Evolutionary conservation across 2,888 invertebrate species (phyloP).

Genomic region (Drosophila pullipes): DNA sequence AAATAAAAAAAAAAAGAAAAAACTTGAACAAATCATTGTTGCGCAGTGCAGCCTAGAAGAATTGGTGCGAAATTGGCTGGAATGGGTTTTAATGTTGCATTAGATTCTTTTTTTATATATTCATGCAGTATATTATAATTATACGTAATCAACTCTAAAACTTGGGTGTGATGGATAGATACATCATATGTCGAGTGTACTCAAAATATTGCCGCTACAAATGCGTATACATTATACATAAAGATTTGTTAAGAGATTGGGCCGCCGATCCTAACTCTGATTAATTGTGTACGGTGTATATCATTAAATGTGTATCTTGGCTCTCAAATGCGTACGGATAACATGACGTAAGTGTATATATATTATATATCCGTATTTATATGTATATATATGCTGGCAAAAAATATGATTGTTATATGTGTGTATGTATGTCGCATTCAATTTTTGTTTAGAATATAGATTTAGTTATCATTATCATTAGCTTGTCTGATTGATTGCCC

Average conservation of each 20-base stretch:
- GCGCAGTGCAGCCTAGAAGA: conserved; percentile 45
- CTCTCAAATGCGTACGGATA: conserved; percentile 63
- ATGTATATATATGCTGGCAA: conserved; percentile 59
- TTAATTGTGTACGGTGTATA: conserved; percentile 19
- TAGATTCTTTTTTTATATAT: neutral
- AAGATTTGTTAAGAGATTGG: conserved; percentile 18
- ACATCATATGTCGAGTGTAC: conserved; percentile 2
- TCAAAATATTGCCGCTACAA: conserved; percentile 31
- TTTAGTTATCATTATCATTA: conserved; percentile 49
- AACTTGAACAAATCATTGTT: conserved; percentile 50
- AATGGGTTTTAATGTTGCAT: conserved; percentile 10
- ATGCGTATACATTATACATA: conserved; percentile 26
- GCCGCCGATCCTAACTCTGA: conserved; percentile 25
- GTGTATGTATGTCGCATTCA: conserved; percentile 18
- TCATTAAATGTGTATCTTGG: conserved; percentile 62
- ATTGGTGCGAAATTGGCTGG: conserved; percentile 19
- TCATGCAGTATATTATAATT: conserved; percentile 7
- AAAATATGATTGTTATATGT: conserved; percentile 59
- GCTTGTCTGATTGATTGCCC: conserved; percentile 76
- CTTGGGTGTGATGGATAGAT: conserved; percentile 3
- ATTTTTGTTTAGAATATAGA: conserved; percentile 54
- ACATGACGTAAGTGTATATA: conserved; percentile 50
- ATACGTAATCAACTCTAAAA: conserved; percentile 18
- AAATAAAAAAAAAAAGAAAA: conserved; percentile 34
- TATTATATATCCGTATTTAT: conserved; percentile 31